Evolutionary conservation across 2,797 vertebrate genomes (phyloP).

Genomic region (Gila robusta): DNA sequence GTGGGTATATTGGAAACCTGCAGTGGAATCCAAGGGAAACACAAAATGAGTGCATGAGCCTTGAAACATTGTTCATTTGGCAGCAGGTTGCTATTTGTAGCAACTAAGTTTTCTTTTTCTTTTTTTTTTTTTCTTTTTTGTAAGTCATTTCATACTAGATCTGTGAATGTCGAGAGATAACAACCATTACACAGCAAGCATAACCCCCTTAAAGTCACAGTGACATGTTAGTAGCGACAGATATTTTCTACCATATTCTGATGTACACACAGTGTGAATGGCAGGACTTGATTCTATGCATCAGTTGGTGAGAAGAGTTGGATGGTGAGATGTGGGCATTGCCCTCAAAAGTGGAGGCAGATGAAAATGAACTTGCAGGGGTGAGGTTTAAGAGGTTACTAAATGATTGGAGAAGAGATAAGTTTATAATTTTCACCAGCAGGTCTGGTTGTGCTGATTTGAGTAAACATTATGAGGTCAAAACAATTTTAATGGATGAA

Average conservation of each 20-base stretch:
- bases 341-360: not conserved
- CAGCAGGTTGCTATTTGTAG: slow-evolving; percentile 17
- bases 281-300: not conserved
- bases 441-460: too few relatives aligned
- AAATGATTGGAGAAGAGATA: too few relatives aligned
- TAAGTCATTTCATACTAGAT: not conserved
- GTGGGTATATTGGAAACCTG: slow-evolving; percentile 69
- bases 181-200: not conserved
- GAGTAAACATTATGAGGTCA: too few relatives aligned
- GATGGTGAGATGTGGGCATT: not conserved
- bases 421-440: too few relatives aligned
- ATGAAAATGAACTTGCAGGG: not conserved
- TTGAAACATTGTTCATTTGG: slow-evolving; percentile 43
- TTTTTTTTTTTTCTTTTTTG: not conserved
- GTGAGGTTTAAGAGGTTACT: not conserved
- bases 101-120: slow-evolving; percentile 5
- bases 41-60: slow-evolving; percentile 23
- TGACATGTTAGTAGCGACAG: not conserved
- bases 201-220: not conserved
- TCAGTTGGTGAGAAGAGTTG: not conserved
- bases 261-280: not conserved
- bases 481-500: too few relatives aligned
- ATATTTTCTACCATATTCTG: not conserved
- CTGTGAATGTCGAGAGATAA: not conserved
- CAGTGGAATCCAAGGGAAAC: slow-evolving; percentile 57